phyloP scores from a whole-genome alignment of 2,888 invertebrate species.

The Leucophenga montana region DNA sequence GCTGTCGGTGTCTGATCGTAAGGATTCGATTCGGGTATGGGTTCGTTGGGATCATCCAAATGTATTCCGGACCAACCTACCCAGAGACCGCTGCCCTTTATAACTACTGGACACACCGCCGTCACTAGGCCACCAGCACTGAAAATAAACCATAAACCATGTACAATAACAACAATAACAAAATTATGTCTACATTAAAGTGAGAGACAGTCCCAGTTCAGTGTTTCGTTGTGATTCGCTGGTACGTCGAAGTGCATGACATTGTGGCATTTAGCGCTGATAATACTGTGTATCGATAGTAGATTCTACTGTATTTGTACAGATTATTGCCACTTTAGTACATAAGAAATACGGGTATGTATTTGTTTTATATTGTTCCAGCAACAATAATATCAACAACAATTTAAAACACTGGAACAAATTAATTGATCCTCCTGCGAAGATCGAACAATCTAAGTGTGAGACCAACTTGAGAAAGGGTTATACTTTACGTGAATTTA shows the following conservation, averaged over 20 bases:
- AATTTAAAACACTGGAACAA: conserved; percentile 35
- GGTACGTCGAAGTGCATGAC: not conserved
- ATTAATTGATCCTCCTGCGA: conserved; percentile 1
- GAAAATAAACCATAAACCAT: conserved; percentile 34
- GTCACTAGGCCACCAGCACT: conserved; percentile 94
- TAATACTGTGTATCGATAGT: conserved; percentile 39
- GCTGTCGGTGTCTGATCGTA: conserved; percentile 90
- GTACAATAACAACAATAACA: too few species aligned
- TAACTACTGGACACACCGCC: conserved; percentile 91
- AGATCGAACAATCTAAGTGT: too few species aligned
- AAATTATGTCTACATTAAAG: too few species aligned
- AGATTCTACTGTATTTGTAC: not conserved
- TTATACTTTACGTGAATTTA: too few species aligned
- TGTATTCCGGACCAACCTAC: conserved; percentile 94
- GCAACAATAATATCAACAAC: conserved; percentile 21
- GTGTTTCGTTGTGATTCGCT: not conserved
- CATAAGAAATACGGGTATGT: not conserved
- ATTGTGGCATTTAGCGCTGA: conserved; percentile 52
- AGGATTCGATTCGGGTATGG: conserved; percentile 90
- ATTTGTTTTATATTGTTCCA: conserved; percentile 38
- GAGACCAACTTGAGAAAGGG: too few species aligned
- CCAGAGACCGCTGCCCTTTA: conserved; percentile 88
- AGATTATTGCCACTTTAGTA: conserved; percentile 33
- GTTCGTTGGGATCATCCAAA: conserved; percentile 82
- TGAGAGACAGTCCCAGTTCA: not conserved